Evolutionary conservation across 2,797 vertebrate genomes (phyloP), one percentile per base, ranked within the genome.

Genomic region (Moxostoma hubbsi): DNA sequence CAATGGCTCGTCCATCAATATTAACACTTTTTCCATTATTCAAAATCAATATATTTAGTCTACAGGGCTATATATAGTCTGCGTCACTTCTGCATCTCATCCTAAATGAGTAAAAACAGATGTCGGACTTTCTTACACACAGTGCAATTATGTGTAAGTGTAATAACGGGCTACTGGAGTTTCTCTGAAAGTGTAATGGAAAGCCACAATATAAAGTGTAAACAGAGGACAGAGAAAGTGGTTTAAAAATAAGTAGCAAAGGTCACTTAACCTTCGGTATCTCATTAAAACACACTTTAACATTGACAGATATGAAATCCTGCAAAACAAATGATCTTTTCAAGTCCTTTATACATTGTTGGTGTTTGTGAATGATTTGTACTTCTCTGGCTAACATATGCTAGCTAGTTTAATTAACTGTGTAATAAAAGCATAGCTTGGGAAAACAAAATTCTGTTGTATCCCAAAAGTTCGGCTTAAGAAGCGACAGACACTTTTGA

Each of bases 21-120:
- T 50, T 18, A 58, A 58, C 77, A 74, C 67, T 62, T 76, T 16
- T 16, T n/a, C 75, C 75, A 83, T 79, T 75, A 83, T 75, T 75
- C 9, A 75, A 54, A 79, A 75, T 79, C 72, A 75, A 79, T 62
- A 73, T 9, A 65, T 64, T 49, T 36, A 47, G 36, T 58, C 63
- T 61, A 50, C 43, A 72, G 54, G 18, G 16, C 13, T 7, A 51
- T 16, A 64, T 62, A 15, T 62, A 46, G 57, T 24, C 61, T 16
- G 16, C 13, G 24, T 66, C 68, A 67, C 18, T 57, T 64, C 13
- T 15, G 66, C 50, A 63, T 62, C 24, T 24, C 53, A 11, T 12
- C 66, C 71, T 67, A 53, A 74, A 46, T 68, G 57, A 80, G 12
- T 63, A 13, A 61, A 71, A 71, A 54, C 76, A 78, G 76, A 78